Evolutionary conservation across 2,113 vertebrate species (phyloP), one percentile per base, ranked within the genome.

Genomic region (Petrocephalus microphthalmus): DNA sequence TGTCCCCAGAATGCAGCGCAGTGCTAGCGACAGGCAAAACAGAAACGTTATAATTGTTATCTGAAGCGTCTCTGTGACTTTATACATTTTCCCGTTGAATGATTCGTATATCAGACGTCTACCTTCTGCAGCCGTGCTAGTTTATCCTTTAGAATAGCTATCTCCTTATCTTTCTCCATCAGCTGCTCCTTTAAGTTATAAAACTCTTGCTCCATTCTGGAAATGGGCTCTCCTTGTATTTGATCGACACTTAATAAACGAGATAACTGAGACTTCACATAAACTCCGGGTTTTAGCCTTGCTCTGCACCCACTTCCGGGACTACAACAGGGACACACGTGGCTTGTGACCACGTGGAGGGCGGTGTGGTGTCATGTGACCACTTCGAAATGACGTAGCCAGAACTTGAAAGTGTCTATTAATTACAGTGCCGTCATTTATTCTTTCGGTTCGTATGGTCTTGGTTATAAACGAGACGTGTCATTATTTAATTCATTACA

Each of bases 71-170:
- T 83, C 81, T 49, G 17, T 7, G 19, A 49, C 22, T 45, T 20
- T 42, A 83, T 42, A 47, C 37, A 22, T 49, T 10, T 47, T 22
- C 45, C 81, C 19, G 45, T 67, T 67, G 25, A 67, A 29, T 67
- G 33, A 42, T 7, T 33, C 29, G 15, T 53, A 19, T 19, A 37
- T 54, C 10, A 54, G 11, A 42, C 84, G 7, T 85, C 56, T 89
- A 94, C 95, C 94, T 95, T 92, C 82, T 94, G 92, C 33, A 93
- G 86, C 7, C 88, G 89, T 29, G 90, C 89, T 85, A 96, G 64
- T 92, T 93, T 94, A 13, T 89, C 89, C 90, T 92, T 95, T 45
- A 96, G 91, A 87, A 86, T 74, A 20, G 60, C 89, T 2, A 96
- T 88, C 90, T 95, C 95, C 15, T 71, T 89, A 29, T 95, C 95